These are phyloP conservation scores for Bugula neritina DNA, from an alignment of 2,888 invertebrate species.

Conservation along the genomic window DNA sequence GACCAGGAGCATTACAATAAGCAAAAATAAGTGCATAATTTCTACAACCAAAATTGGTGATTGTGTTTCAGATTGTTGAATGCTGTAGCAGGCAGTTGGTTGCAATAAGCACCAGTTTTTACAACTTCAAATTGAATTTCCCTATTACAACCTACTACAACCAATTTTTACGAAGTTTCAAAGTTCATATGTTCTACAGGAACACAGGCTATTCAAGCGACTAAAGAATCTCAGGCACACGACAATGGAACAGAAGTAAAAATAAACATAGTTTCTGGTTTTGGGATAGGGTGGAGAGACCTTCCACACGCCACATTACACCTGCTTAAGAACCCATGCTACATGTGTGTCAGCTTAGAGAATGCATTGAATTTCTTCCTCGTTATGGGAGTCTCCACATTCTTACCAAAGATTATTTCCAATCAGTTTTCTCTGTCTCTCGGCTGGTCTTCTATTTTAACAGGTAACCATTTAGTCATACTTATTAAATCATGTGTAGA, in stretches of 20 bases:
- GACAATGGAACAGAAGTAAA: conserved; percentile 28
- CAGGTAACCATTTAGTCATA: no score
- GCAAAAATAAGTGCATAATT: no score
- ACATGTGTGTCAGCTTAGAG: conserved; percentile 31
- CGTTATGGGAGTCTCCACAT: conserved; percentile 33
- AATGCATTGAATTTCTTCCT: conserved; percentile 30
- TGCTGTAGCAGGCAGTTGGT: no score
- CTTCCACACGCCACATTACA: background rate
- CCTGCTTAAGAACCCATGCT: conserved; percentile 32
- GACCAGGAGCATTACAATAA: no score
- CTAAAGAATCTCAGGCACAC: conserved; percentile 30
- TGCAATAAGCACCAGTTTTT: no score
- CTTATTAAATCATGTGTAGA: no score
- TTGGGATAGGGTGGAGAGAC: background rate
- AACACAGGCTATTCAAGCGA: conserved; percentile 29
- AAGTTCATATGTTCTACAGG: no score
- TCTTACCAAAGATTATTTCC: conserved; percentile 34
- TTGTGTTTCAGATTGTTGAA: no score
- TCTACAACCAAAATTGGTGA: no score
- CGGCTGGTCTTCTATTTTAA: conserved; percentile 31
- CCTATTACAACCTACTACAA: no score
- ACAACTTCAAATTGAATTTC: no score
- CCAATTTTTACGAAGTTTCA: no score
- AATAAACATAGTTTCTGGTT: background rate
- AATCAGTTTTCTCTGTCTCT: conserved; percentile 31